Percentiles rank a stretch among this genome's conserved stretches.
These are phyloP conservation scores for Nannobrachium achirus DNA, from an alignment of 2,113 vertebrate genomes.

Conservation along the genomic window DNA sequence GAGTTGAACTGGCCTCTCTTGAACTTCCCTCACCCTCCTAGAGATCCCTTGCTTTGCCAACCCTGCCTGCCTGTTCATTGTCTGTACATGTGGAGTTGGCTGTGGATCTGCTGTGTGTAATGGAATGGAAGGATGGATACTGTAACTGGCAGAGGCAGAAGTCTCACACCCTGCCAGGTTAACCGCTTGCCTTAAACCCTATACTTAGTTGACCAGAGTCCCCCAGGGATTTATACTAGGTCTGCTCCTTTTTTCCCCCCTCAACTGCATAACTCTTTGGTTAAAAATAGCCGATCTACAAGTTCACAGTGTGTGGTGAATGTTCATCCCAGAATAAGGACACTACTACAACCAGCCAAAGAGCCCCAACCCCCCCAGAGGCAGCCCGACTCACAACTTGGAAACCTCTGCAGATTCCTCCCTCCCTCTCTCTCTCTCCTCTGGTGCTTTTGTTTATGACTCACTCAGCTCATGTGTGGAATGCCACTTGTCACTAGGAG, in stretches of 20 bases:
- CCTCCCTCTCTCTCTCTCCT: slow-evolving; percentile 12
- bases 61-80: slow-evolving; percentile 19
- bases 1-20: slow-evolving; percentile 11
- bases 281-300: too few species aligned
- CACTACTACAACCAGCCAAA: slow-evolving; percentile 4
- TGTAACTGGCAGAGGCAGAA: slow-evolving; percentile 36
- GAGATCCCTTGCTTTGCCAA: slow-evolving; percentile 46
- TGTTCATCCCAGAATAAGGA: too few species aligned
- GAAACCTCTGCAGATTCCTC: slow-evolving; percentile 8
- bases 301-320: too few species aligned
- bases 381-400: slow-evolving; percentile 26
- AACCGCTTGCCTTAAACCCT: background rate
- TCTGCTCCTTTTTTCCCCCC: too few species aligned
- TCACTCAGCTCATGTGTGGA: slow-evolving; percentile 49
- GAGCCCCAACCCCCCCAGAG: slow-evolving; percentile 28
- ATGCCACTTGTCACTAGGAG: slow-evolving; percentile 63
- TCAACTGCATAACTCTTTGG: too few species aligned
- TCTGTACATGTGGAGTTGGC: slow-evolving; percentile 21
- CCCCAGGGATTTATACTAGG: too few species aligned
- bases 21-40: slow-evolving; percentile 19
- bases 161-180: slow-evolving; percentile 22
- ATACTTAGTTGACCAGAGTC: too few species aligned
- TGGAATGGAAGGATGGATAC: slow-evolving; percentile 8
- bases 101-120: slow-evolving; percentile 32
- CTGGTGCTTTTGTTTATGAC: slow-evolving; percentile 57